Percentiles rank a stretch among this genome's conserved stretches.
phyloP scores from a whole-genome alignment of 2,797 vertebrate genomes.

The Notolepis coatsorum region DNA sequence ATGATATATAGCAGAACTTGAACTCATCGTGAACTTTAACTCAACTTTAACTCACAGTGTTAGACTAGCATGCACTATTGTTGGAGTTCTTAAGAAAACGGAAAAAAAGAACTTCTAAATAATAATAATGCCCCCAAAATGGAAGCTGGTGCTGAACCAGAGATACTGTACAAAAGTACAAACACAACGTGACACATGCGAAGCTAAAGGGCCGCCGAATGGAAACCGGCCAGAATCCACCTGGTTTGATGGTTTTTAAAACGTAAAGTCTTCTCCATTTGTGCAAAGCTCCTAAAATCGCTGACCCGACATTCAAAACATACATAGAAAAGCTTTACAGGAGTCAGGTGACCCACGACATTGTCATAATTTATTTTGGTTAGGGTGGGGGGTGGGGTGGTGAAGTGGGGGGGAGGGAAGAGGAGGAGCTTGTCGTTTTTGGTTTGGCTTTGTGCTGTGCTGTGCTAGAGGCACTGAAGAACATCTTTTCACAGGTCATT shows the following conservation, averaged over 20 bases:
- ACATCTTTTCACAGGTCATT: too few relatives aligned
- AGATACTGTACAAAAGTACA: conserved; percentile 2
- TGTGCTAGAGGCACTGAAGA: too few relatives aligned
- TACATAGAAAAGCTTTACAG: not conserved
- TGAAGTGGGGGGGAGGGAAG: too few relatives aligned
- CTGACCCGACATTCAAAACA: conserved; percentile 5
- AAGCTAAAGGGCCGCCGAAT: conserved; percentile 7
- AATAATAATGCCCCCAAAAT: conserved; percentile 12
- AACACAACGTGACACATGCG: conserved; percentile 23
- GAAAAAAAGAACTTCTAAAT: not conserved
- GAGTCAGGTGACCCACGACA: not conserved
- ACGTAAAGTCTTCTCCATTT: conserved; percentile 20
- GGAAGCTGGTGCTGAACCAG: conserved; percentile 21
- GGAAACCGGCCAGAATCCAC: conserved; percentile 9
- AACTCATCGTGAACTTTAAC: too few relatives aligned
- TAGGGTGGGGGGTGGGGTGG: too few relatives aligned
- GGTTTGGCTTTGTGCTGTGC: conserved; percentile 25
- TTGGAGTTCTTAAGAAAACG: conserved; percentile 1
- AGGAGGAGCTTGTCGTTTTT: conserved; percentile 29
- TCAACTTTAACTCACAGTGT: too few relatives aligned
- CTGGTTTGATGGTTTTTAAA: not conserved
- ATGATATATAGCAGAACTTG: too few relatives aligned
- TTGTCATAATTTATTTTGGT: conserved; percentile 14
- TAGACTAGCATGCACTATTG: conserved; percentile 35
- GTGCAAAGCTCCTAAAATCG: conserved; percentile 20